phyloP scores from a whole-genome alignment of 2,113 vertebrate species.

The Myrmecobius fasciatus region DNA sequence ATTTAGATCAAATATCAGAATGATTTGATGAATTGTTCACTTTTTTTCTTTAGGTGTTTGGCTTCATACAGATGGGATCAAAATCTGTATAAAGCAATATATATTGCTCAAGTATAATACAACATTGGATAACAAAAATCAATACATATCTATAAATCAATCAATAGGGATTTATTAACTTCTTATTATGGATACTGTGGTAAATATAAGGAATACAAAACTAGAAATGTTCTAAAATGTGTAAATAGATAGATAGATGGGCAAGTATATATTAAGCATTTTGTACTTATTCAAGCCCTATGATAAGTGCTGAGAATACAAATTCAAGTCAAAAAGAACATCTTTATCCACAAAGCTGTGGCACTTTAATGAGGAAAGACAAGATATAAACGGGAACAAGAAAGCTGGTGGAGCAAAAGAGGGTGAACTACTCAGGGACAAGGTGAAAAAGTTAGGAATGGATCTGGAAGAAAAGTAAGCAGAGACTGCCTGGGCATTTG shows the following conservation, averaged over 20 bases:
- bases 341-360: not conserved
- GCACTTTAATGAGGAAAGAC: not conserved
- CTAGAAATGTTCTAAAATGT: not conserved
- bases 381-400: not conserved
- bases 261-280: not conserved
- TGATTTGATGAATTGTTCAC: conserved; percentile 13
- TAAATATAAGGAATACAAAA: not conserved
- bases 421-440: not conserved
- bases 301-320: not conserved
- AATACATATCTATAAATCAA: not conserved
- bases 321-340: not conserved
- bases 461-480: not conserved
- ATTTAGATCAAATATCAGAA: not conserved
- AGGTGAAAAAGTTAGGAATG: not conserved
- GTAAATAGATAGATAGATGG: not conserved
- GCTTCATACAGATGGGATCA: conserved; percentile 2
- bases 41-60: not conserved
- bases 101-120: not conserved
- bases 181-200: not conserved
- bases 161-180: not conserved
- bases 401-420: not conserved
- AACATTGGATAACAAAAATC: not conserved
- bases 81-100: conserved; percentile 26
- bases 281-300: not conserved
- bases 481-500: not conserved